Evolutionary conservation across 1,140 invertebrate species (phyloP).

Genomic region (Phortica variegata): DNA sequence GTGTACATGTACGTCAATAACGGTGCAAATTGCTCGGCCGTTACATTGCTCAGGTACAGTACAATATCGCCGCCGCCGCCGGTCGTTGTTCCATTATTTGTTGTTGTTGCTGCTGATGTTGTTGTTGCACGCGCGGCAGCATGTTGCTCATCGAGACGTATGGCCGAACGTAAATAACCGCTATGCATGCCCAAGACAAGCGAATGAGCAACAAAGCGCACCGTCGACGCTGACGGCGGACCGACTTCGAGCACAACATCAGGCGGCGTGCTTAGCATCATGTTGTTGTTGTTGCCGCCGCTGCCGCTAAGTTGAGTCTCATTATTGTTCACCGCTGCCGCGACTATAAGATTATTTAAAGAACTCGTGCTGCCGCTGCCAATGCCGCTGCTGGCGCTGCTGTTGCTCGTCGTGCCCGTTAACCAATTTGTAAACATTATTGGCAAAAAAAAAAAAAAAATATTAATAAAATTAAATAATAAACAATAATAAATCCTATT

Average conservation of each 20-base stretch:
- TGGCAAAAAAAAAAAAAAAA: slow-evolving; percentile 18
- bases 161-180: slow-evolving; percentile 66
- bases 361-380: slow-evolving; percentile 10
- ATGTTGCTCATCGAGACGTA: slow-evolving; percentile 47
- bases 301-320: slow-evolving; percentile 5
- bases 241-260: slow-evolving; percentile 68
- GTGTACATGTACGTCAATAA: slow-evolving; percentile 77
- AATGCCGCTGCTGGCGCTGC: slow-evolving; percentile 12
- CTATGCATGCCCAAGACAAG: slow-evolving; percentile 69
- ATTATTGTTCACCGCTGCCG: slow-evolving; percentile 33
- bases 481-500: neutral
- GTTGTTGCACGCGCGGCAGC: slow-evolving; percentile 4
- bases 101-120: neutral
- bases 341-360: neutral
- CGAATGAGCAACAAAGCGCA: slow-evolving; percentile 70
- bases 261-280: slow-evolving; percentile 58
- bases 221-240: slow-evolving; percentile 59
- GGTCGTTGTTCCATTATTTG: slow-evolving; percentile 3
- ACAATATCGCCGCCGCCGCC: slow-evolving; percentile 53
- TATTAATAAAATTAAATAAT: neutral
- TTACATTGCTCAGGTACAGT: slow-evolving; percentile 63
- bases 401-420: slow-evolving; percentile 37
- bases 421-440: slow-evolving; percentile 57
- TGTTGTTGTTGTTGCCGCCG: slow-evolving; percentile 30
- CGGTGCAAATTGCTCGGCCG: slow-evolving; percentile 70